A percentile compares a stretch with the other conserved stretches of the same genome.
phyloP scores from a whole-genome alignment of 2,888 invertebrate species.

The Tetranychus truncatus region DNA sequence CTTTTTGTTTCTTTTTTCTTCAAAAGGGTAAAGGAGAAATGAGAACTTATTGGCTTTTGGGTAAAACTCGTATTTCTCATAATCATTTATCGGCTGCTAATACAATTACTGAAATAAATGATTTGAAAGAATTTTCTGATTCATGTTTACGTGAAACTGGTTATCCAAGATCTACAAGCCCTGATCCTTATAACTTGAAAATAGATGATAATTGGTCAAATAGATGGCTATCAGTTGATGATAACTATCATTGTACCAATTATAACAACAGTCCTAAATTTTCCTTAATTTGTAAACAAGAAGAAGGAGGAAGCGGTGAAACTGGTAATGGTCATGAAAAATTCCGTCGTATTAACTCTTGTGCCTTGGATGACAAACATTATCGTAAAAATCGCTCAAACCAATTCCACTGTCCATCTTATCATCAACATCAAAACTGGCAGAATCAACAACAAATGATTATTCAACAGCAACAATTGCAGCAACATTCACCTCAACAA shows the following conservation, averaged over 20 bases:
- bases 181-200: slow-evolving; percentile 3
- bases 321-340: neutral
- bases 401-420: neutral
- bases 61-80: slow-evolving; percentile 19
- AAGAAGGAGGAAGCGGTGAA: neutral
- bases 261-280: neutral
- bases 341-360: slow-evolving; percentile 6
- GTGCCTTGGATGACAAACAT: slow-evolving; percentile 8
- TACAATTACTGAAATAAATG: neutral
- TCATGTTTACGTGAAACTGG: slow-evolving; percentile 6
- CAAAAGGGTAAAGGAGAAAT: slow-evolving; percentile 67
- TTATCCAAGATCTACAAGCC: neutral
- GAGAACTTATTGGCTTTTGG: slow-evolving; percentile 56
- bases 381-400: neutral
- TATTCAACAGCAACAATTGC: neutral
- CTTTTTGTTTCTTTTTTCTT: neutral
- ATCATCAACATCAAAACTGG: slow-evolving; percentile 4
- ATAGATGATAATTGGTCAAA: neutral
- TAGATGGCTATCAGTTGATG: neutral
- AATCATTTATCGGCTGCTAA: neutral
- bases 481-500: neutral
- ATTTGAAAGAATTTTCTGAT: slow-evolving; percentile 7
- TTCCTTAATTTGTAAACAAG: neutral
- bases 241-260: neutral
- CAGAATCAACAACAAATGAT: neutral